Evolutionary conservation across 2,113 vertebrate species (phyloP), one percentile per base, ranked within the genome.

Genomic region (Opisthocomus hoazin): DNA sequence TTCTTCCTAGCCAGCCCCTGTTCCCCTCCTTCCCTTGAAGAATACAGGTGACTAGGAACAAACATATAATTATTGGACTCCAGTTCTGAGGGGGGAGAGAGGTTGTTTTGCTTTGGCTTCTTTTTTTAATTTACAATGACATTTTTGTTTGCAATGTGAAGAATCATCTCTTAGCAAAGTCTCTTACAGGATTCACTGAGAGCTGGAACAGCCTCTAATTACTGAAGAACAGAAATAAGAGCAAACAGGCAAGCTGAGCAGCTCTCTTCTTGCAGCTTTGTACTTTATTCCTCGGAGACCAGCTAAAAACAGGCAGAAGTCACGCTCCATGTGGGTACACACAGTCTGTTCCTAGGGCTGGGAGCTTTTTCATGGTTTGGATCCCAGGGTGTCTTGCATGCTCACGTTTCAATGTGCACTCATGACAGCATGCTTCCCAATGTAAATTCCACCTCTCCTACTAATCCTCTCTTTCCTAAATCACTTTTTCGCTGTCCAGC

Each of bases 311-410:
- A 87, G 68, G 46, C 60, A 96, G 43, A 77, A 86, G 88, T 50
- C 65, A 48, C 30, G 1, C 0, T 63, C 71, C 64, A 9, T 37
- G 48, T 32, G 83, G 57, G 34, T 58, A 78, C 37, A 16, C 22
- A 68, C 21, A 50, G 48, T 48, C 64, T 75, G 30, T 46, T 81
- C 61, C 46, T 75, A 84, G 41, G 45, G 34, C 34, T 4, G 4
- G n/a, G 21, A 88, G 13, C 5, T 61, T 65, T 83, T 48, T 26
- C 1, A 0, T 34, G 27, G 15, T 70, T 90, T 82, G 63, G 50
- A 88, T 90, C 41, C 43, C 61, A 76, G 43, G 0, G 0, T 23
- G 18, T 79, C 36, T 48, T 6, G 0, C 45, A 64, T 0, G 0
- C 18, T 79, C 63, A 53, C 0, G 0, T 79, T 79, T 75, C 39